Evolutionary conservation across 2,113 vertebrate species (phyloP).

Genomic region (Catharus bicknelli): DNA sequence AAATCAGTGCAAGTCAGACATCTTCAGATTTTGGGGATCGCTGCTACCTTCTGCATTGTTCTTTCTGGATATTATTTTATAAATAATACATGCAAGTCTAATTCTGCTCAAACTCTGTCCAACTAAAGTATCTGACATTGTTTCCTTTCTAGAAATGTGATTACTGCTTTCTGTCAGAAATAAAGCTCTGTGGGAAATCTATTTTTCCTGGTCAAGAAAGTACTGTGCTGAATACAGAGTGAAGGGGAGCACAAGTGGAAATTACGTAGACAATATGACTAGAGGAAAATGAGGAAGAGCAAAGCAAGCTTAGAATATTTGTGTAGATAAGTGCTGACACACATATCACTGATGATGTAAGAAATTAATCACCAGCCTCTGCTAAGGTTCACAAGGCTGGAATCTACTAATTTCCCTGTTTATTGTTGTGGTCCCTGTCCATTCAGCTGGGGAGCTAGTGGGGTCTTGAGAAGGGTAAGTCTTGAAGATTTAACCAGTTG

Average conservation of each 20-base stretch:
- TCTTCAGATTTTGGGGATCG: neutral
- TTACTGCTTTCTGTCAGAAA: neutral
- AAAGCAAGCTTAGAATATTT: rapidly evolving
- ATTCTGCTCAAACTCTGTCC: neutral
- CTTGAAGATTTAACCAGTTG: neutral
- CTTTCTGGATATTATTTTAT: neutral
- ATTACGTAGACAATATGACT: neutral
- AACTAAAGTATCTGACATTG: neutral
- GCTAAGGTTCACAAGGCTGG: neutral
- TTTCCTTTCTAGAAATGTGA: neutral
- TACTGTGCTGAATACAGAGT: neutral
- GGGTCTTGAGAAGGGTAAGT: neutral
- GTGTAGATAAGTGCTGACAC: neutral
- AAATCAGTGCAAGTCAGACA: neutral
- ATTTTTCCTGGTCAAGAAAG: neutral
- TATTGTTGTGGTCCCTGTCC: neutral
- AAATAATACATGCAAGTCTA: neutral
- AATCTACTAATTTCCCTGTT: neutral
- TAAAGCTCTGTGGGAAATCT: neutral
- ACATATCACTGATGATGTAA: rapidly evolving
- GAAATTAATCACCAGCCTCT: neutral
- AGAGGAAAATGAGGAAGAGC: neutral
- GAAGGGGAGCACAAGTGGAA: neutral
- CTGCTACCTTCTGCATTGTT: neutral
- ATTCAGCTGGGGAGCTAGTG: rapidly evolving